Base-by-base conservation (phyloP, 2,888 invertebrate species). In the Drosophila infuscata region DNA sequence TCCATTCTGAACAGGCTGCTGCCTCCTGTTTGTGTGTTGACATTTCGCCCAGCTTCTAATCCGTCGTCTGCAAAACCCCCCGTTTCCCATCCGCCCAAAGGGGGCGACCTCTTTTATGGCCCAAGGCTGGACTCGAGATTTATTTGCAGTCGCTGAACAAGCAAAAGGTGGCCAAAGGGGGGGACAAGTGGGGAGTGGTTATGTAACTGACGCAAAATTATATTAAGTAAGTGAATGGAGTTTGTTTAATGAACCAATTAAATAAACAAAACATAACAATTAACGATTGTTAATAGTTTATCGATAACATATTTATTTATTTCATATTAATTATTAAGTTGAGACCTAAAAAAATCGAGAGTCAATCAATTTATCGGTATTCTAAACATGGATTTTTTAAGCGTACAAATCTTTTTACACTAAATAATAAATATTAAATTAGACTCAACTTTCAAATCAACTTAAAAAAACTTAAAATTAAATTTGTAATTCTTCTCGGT, bases 21-120 rank as follows among this genome's bases (percentile, higher is more conserved):
- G 29, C 32, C 41, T 46, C 46, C 35, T 59, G 63, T 70, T 57
- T 58, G 70, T 70, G 49, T 78, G 68, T 80, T 78, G 80, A 80
- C 80, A 80, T 74, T 74, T 70, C 48, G 79, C 59, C 65, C 71
- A 70, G 70, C 72, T 43, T 74, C 64, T 74, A 81, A 76, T 80
- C 81, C 69, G 66, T 76, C 69, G 73, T 49, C 69, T 69, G 52
- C 54, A 30, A 43, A 5, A 2, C 17, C 17, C 17, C 9, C 38
- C 25, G 25, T 5, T 3, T 15, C 25, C 3, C 52, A 6, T n/a
- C 35, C 32, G 7, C 7, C 35, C 25, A 36, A 58, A 51, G 33
- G 30, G 41, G 41, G 33, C 64, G 64, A 80, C 63, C 71, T 68
- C 67, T 76, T 76, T 54, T 36, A 5, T 15, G 32, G 49, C 51